Evolutionary conservation across 2,797 vertebrate genomes (phyloP), one percentile per base, ranked within the genome.

Genomic region (Hippopotamyrus pictus): DNA sequence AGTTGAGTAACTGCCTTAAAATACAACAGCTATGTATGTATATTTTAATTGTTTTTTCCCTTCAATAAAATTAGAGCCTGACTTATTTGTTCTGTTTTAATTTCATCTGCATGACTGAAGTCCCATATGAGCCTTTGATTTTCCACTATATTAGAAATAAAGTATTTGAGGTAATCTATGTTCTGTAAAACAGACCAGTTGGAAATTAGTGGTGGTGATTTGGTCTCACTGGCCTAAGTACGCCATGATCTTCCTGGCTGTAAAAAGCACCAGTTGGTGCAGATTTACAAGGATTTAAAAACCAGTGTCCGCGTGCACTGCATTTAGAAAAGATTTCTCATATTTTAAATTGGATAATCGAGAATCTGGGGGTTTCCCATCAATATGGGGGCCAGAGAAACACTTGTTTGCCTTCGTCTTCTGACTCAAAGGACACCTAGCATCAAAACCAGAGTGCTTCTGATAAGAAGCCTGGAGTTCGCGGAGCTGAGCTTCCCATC

Each of bases 391-490:
- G 29, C 17, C 46, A 69, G 41, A 86, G 82, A 87, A 48, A 86
- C 41, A 50, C 57, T 17, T 76, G 29, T 57, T 89, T 89, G 37
- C 46, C 41, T 33, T 89, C 12, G 19, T 9, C 59, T 51, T 89
- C 33, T 89, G 84, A 89, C 82, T 89, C 89, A 54, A 17, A 5
- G 54, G 41, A 62, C 22, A 5, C 37, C 9, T 14, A 11, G 6
- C 41, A 33, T 89, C 84, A 87, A 76, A 89, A 89, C 82, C n/a
- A 86, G n/a, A 86, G 88, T 69, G 22, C 44, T 86, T 51, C 83
- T 69, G 29, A 87, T 29, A 48, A 88, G 65, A 48, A 54, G 17
- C 17, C 73, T 41, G 17, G 37, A 65, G 33, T 46, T 48, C 19
- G 19, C 54, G 5, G 3, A 48, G n/a, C 83, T 83, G 17, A 54